Conservation (phyloP, 2,888 invertebrate species). For the Mongoloraphidia duomilia region DNA sequence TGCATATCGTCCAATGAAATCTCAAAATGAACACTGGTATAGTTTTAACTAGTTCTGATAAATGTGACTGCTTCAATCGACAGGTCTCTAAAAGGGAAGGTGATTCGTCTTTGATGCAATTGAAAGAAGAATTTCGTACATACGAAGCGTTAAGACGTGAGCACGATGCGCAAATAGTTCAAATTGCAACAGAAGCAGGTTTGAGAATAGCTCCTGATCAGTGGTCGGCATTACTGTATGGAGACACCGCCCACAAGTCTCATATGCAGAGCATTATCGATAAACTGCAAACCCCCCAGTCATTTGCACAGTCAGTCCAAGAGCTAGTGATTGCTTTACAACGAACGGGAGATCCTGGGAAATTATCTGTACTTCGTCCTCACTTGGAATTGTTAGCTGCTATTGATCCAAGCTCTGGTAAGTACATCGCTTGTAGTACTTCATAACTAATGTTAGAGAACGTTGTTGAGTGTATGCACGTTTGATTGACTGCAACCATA, state of each 20-base stretch:
- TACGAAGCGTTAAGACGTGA: slow-evolving; percentile 88
- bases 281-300: slow-evolving; percentile 85
- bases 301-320: slow-evolving; percentile 81
- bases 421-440: slow-evolving; percentile 7
- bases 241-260: slow-evolving; percentile 87
- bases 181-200: slow-evolving; percentile 95
- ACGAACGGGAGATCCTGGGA: slow-evolving; percentile 75
- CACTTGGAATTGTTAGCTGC: slow-evolving; percentile 73
- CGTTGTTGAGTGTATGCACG: too few relatives aligned
- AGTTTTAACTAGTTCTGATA: background rate
- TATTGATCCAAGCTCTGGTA: slow-evolving; percentile 75
- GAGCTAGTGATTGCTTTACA: slow-evolving; percentile 84
- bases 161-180: slow-evolving; percentile 96
- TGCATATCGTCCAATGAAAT: too few relatives aligned
- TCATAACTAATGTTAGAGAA: too few relatives aligned
- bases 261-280: slow-evolving; percentile 94
- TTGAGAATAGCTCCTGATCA: slow-evolving; percentile 94
- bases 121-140: slow-evolving; percentile 91
- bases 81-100: slow-evolving; percentile 91
- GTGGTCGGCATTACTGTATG: slow-evolving; percentile 93
- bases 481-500: too few relatives aligned
- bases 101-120: slow-evolving; percentile 94
- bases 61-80: too few relatives aligned
- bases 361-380: slow-evolving; percentile 58
- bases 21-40: background rate